These are phyloP conservation scores for Erinaceus europaeus DNA, from an alignment of 2,113 vertebrate genomes.

Conservation along the genomic window DNA sequence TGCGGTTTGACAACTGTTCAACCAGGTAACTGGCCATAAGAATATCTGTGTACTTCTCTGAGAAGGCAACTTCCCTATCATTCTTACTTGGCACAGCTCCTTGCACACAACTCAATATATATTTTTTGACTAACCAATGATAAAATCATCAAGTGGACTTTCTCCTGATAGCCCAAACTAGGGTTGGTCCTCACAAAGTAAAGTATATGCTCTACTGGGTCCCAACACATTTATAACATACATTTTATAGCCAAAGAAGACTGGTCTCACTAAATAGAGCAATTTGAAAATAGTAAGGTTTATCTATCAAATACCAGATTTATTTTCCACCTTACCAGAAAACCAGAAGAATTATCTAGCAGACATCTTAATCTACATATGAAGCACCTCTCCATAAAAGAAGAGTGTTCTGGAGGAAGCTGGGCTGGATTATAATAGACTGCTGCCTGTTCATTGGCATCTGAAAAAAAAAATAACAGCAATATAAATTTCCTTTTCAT, in stretches of 20 bases:
- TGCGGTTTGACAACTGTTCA: too few species aligned
- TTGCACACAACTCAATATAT: neutral
- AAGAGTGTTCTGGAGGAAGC: conserved; percentile 92
- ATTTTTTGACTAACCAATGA: neutral
- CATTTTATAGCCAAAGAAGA: neutral
- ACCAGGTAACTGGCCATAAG: neutral
- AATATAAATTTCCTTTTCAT: neutral
- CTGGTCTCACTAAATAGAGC: neutral
- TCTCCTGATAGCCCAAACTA: too few species aligned
- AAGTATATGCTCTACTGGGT: too few species aligned
- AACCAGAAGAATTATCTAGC: conserved; percentile 95
- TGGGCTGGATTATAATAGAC: conserved; percentile 88
- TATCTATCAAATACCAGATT: neutral
- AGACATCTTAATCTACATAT: conserved; percentile 94
- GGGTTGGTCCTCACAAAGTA: too few species aligned
- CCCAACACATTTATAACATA: too few species aligned
- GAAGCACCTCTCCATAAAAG: conserved; percentile 93
- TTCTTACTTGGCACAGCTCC: too few species aligned
- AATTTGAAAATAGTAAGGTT: neutral
- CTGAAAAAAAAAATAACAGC: conserved; percentile 68
- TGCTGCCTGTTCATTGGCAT: conserved; percentile 78
- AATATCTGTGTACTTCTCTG: neutral
- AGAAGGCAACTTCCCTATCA: neutral
- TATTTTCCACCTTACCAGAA: conserved; percentile 84
- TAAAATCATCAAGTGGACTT: too few species aligned